phyloP scores from a whole-genome alignment of 2,797 vertebrate species.

The Chrysolophus pictus region DNA sequence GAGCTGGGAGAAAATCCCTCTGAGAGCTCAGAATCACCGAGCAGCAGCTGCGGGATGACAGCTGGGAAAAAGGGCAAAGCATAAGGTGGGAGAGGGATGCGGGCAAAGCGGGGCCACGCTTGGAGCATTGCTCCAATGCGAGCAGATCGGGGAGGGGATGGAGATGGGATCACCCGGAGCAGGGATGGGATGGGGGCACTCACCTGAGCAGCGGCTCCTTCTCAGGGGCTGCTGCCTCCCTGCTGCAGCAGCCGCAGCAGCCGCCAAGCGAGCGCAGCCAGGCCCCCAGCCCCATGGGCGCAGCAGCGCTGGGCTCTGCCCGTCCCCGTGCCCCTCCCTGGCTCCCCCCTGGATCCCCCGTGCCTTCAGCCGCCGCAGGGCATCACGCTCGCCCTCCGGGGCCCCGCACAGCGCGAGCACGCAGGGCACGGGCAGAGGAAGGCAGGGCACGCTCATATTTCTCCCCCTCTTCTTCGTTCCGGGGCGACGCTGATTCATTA shows the following conservation, averaged over 20 bases:
- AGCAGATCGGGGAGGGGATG: background rate
- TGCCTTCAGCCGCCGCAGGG: background rate
- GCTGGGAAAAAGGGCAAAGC: background rate
- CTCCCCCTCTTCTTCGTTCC: background rate
- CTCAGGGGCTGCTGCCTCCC: constrained; percentile 26
- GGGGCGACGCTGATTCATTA: background rate
- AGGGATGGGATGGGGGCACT: background rate
- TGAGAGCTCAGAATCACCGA: fast-evolving
- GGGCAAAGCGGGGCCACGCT: background rate
- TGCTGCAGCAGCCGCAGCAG: constrained; percentile 31
- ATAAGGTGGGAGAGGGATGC: background rate
- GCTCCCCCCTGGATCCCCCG: background rate
- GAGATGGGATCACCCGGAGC: background rate
- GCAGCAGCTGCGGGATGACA: background rate
- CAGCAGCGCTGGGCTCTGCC: background rate
- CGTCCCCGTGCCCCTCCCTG: background rate
- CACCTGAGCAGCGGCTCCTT: constrained; percentile 64
- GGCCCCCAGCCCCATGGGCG: constrained; percentile 36
- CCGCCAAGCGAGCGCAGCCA: constrained; percentile 25
- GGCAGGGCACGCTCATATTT: background rate
- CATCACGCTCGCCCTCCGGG: background rate
- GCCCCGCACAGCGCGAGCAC: no score
- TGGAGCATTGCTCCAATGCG: background rate
- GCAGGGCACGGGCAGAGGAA: background rate
- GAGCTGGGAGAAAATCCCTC: background rate